These are phyloP conservation scores for Nasonia longicornis DNA, from an alignment of 1,140 invertebrate species.

Conservation along the genomic window DNA sequence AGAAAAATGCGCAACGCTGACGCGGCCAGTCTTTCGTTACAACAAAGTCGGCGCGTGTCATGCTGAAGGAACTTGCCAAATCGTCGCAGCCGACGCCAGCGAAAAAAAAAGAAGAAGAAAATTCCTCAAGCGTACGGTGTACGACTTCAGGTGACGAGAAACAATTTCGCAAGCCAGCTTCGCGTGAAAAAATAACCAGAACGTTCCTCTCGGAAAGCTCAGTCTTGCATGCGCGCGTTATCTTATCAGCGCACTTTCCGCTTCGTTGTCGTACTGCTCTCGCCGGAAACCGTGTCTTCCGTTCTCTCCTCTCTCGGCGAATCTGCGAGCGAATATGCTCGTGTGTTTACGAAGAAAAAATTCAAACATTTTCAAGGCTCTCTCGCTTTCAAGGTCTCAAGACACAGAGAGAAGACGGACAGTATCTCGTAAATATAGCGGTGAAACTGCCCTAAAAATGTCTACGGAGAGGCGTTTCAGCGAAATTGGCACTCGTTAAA, in stretches of 20 bases:
- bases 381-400: not conserved
- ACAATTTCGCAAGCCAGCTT: conserved; percentile 36
- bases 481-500: not conserved
- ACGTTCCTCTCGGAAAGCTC: conserved; percentile 7
- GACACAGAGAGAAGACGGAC: not conserved
- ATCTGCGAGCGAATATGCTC: not conserved
- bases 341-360: not conserved
- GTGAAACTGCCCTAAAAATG: conserved; percentile 3
- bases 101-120: not conserved
- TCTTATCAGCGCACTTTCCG: conserved; percentile 50
- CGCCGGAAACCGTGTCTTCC: conserved; percentile 39
- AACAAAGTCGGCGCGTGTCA: conserved; percentile 18
- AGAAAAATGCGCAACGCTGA: conserved; percentile 39
- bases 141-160: conserved; percentile 54
- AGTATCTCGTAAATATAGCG: not conserved
- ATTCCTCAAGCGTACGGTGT: not conserved
- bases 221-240: conserved; percentile 25
- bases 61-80: conserved; percentile 47
- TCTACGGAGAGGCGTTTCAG: not conserved
- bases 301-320: conserved; percentile 7
- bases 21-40: conserved; percentile 21
- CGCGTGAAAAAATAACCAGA: conserved; percentile 40
- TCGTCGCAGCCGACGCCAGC: not conserved
- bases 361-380: not conserved
- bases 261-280: conserved; percentile 28